phyloP scores from a whole-genome alignment of 2,113 vertebrate species.

The Chionodraco myersi region DNA sequence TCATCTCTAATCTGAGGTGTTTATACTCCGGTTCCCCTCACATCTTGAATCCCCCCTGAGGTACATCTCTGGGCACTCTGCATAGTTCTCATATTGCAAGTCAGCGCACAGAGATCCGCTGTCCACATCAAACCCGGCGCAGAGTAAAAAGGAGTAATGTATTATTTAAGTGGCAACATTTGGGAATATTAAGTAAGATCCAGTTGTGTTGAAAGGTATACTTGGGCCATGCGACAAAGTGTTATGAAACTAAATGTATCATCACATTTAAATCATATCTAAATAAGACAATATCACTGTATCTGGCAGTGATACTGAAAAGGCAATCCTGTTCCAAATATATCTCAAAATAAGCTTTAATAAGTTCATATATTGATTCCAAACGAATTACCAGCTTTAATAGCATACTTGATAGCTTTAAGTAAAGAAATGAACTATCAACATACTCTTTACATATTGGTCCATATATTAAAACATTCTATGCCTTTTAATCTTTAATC shows the following conservation, averaged over 20 bases:
- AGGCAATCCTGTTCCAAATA: too few relatives aligned
- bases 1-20: slow-evolving; percentile 43
- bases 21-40: slow-evolving; percentile 34
- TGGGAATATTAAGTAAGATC: slow-evolving; percentile 29
- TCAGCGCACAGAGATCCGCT: slow-evolving; percentile 22
- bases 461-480: not conserved
- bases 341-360: slow-evolving; percentile 1
- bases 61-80: slow-evolving; percentile 13
- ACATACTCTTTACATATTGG: not conserved
- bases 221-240: not conserved
- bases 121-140: slow-evolving; percentile 4
- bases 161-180: slow-evolving; percentile 30
- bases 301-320: too few relatives aligned
- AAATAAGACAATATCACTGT: not conserved
- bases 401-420: not conserved
- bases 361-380: not conserved
- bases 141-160: slow-evolving; percentile 5
- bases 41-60: slow-evolving; percentile 3
- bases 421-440: not conserved
- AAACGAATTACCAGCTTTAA: not conserved
- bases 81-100: slow-evolving; percentile 42
- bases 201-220: not conserved
- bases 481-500: not conserved
- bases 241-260: not conserved
- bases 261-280: not conserved